Percentiles rank a stretch among this genome's conserved stretches.
Evolutionary conservation across 1,140 invertebrate genomes (phyloP).

Genomic region (Apis cerana): DNA sequence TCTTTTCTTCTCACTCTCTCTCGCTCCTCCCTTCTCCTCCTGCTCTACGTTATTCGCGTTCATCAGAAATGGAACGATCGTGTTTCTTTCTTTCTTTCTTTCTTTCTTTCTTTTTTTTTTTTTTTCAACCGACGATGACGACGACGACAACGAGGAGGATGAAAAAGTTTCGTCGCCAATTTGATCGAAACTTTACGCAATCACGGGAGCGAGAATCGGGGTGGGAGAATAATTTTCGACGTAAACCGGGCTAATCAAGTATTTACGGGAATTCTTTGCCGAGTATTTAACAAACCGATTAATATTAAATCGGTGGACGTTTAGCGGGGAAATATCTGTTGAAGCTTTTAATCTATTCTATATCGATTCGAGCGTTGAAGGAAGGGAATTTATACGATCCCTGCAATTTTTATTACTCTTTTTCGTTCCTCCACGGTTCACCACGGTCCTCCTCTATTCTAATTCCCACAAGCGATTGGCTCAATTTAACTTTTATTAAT

Average conservation of each 20-base stretch:
- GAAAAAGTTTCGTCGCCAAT: too few relatives aligned
- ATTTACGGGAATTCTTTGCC: slow-evolving; percentile 31
- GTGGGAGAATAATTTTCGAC: background rate
- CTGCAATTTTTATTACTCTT: slow-evolving; percentile 55
- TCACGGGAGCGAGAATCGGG: too few relatives aligned
- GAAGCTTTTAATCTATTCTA: slow-evolving; percentile 38
- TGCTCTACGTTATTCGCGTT: too few relatives aligned
- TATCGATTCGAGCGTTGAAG: slow-evolving; percentile 51
- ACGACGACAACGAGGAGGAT: too few relatives aligned
- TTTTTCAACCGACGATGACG: too few relatives aligned
- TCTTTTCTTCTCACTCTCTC: too few relatives aligned
- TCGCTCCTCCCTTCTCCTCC: too few relatives aligned
- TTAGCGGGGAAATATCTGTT: slow-evolving; percentile 15
- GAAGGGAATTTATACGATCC: slow-evolving; percentile 38
- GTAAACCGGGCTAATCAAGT: slow-evolving; percentile 2
- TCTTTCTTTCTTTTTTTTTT: too few relatives aligned
- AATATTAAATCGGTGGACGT: slow-evolving; percentile 32
- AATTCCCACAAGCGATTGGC: slow-evolving; percentile 77
- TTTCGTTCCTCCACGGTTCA: slow-evolving; percentile 25
- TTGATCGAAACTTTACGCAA: too few relatives aligned
- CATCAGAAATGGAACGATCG: too few relatives aligned
- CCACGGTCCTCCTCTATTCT: slow-evolving; percentile 51
- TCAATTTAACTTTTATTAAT: slow-evolving; percentile 80
- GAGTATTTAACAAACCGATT: slow-evolving; percentile 19
- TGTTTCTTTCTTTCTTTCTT: too few relatives aligned